Evolutionary conservation across 2,113 vertebrate species (phyloP).

Genomic region (Siniperca knerii): DNA sequence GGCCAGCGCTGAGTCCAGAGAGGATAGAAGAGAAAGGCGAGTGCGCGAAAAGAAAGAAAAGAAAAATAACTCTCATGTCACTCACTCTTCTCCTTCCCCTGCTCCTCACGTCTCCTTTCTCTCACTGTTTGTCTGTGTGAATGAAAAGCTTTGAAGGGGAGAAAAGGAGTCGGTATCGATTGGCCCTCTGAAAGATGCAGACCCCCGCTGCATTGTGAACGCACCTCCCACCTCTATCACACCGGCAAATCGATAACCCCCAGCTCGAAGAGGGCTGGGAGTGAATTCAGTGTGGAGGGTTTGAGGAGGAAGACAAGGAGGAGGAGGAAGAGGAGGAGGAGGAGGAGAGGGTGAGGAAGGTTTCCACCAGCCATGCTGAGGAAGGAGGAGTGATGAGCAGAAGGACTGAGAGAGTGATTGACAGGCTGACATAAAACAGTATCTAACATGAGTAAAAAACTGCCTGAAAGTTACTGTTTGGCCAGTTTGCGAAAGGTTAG

Average conservation of each 20-base stretch:
- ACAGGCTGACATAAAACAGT: conserved; percentile 30
- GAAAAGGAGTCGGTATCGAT: conserved; percentile 78
- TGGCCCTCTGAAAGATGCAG: conserved; percentile 80
- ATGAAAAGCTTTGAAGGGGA: conserved; percentile 82
- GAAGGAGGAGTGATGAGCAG: conserved; percentile 41
- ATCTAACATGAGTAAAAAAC: conserved; percentile 18
- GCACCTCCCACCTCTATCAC: conserved; percentile 71
- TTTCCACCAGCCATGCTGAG: conserved; percentile 42
- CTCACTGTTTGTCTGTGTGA: conserved; percentile 76
- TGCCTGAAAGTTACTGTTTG: not conserved
- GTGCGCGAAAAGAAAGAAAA: conserved; percentile 14
- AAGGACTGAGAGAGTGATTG: conserved; percentile 44
- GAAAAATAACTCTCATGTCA: conserved; percentile 53
- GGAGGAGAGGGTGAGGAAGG: conserved; percentile 47
- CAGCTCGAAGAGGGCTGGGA: conserved; percentile 42
- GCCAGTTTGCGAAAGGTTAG: not conserved
- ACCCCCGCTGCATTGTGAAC: conserved; percentile 75
- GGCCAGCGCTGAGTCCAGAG: conserved; percentile 38
- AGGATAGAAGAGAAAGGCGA: conserved; percentile 38
- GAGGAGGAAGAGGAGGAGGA: conserved; percentile 28
- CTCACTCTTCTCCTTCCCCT: conserved; percentile 47
- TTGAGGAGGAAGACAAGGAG: conserved; percentile 41
- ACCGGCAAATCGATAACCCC: conserved; percentile 75
- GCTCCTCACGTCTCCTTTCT: conserved; percentile 68
- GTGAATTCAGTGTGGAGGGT: conserved; percentile 27